Percentiles rank a stretch among this genome's conserved stretches.
Conservation (phyloP, 2,888 invertebrate genomes). For the Tridacna crocea region DNA sequence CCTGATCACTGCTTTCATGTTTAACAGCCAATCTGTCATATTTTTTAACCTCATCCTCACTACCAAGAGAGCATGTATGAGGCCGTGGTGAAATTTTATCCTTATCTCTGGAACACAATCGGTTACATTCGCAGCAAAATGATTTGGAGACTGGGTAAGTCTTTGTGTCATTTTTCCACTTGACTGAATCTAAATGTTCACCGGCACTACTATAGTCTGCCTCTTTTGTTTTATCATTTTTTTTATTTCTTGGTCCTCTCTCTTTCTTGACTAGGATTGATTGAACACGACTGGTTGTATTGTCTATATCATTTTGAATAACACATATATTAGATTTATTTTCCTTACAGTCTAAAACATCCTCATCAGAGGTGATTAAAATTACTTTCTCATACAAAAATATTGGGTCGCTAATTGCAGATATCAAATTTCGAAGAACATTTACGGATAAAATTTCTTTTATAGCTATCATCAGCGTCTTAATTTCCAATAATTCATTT, state of each 20-base stretch:
- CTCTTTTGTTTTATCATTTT: background rate
- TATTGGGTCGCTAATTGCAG: slow-evolving; percentile 68
- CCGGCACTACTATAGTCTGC: too few species aligned
- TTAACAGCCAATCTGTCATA: slow-evolving; percentile 32
- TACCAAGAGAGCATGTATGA: slow-evolving; percentile 53
- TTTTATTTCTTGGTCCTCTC: background rate
- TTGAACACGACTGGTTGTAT: slow-evolving; percentile 19
- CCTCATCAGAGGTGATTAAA: slow-evolving; percentile 70
- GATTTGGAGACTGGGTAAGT: slow-evolving; percentile 33
- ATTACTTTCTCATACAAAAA: slow-evolving; percentile 75
- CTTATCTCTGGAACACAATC: slow-evolving; percentile 51
- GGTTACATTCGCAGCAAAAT: slow-evolving; percentile 57
- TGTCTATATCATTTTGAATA: slow-evolving; percentile 4
- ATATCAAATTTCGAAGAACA: slow-evolving; percentile 67
- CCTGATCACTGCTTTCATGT: background rate
- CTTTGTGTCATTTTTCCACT: slow-evolving; percentile 51
- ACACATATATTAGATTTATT: slow-evolving; percentile 32
- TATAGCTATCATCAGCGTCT: slow-evolving; percentile 52
- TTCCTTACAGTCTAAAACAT: slow-evolving; percentile 26
- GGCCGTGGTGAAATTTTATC: slow-evolving; percentile 52
- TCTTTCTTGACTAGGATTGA: slow-evolving; percentile 37
- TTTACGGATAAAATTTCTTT: slow-evolving; percentile 70
- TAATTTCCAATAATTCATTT: slow-evolving; percentile 43
- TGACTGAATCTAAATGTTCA: slow-evolving; percentile 13
- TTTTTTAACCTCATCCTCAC: slow-evolving; percentile 36